Base-by-base conservation (phyloP, 2,888 invertebrate genomes). In the Ectemnius lituratus region DNA sequence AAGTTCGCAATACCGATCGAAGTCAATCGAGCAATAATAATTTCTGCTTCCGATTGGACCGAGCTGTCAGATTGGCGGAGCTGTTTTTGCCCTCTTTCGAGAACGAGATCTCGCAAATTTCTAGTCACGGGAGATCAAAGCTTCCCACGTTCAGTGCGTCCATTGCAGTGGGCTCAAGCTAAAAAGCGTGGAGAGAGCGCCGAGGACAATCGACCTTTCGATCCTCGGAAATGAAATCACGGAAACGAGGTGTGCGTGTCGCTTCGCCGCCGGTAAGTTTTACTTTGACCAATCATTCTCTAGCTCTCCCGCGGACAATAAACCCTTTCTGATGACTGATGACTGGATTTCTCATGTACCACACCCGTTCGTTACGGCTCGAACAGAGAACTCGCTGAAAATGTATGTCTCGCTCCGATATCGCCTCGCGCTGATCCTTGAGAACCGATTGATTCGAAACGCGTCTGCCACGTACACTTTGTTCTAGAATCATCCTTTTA, bases 401-500 rank as follows among this genome's bases (percentile, higher is more conserved):
- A 14, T 16, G 52, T 52, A 0, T 14, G 5, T 37, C 37, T 37
- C 37, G 37, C 37, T 37, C 37, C 37, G 37, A 37, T 37, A 37
- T 37, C 37, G 37, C 37, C 11, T 37, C 8, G 4, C 8, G 16
- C 52, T 52, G 52, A 52, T 52, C 52, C 52, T 14, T 16, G 16
- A 52, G 52, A 52, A 52, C 52, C 52, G 52, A 52, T 52, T 16
- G 52, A 52, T 52, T 52, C 52, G 52, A 52, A 16, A 52, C 52
- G 52, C 52, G 52, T 52, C 52, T 52, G 52, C 52, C 14, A 37
- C 37, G 52, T 52, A 14, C n/a, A 52, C 52, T 16, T 52, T 52
- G 52, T 52, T 52, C 52, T 16, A 11, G 52, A 52, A 37, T 4
- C n/a, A 52, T 52, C 52, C 5, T 52, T 52, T 52, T 52, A 52